Conservation (phyloP, 2,888 invertebrate genomes). For the Pseudococcus viburni region DNA sequence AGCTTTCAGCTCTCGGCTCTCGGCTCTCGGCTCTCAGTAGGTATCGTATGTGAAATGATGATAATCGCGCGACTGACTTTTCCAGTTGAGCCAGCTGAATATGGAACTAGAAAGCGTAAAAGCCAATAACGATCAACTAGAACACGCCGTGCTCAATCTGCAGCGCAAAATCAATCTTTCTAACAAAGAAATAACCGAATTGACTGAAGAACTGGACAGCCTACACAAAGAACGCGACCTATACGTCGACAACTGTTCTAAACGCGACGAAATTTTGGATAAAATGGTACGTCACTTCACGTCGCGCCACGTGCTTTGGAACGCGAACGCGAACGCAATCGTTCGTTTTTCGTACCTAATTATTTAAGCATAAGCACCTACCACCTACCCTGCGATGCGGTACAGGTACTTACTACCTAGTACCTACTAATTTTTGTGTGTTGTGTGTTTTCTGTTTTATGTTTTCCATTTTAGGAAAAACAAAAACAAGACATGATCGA, state of each 20-base stretch:
- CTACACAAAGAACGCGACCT: slow-evolving; percentile 58
- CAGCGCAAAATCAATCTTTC: slow-evolving; percentile 59
- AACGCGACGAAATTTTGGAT: slow-evolving; percentile 21
- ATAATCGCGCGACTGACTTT: too few species aligned
- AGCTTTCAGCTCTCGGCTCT: too few species aligned
- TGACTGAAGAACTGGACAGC: slow-evolving; percentile 38
- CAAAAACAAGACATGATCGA: slow-evolving; percentile 18
- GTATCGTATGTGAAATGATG: too few species aligned
- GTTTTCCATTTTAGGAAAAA: slow-evolving; percentile 26
- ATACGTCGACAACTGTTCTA: slow-evolving; percentile 48
- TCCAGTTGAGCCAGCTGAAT: slow-evolving; percentile 49
- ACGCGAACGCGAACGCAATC: too few species aligned
- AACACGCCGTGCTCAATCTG: slow-evolving; percentile 45
- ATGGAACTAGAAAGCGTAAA: slow-evolving; percentile 53
- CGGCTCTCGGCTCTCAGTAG: too few species aligned
- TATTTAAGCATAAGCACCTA: too few species aligned
- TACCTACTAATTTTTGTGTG: too few species aligned
- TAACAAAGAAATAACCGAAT: slow-evolving; percentile 53
- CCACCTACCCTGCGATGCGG: too few species aligned
- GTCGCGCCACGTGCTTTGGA: too few species aligned
- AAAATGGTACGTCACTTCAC: slow-evolving; percentile 37
- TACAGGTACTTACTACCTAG: too few species aligned
- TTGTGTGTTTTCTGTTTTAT: background rate
- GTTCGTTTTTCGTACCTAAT: too few species aligned
- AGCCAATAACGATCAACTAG: slow-evolving; percentile 60